Base-by-base conservation (phyloP, 2,797 vertebrate genomes). In the Bradypodion ventrale region DNA sequence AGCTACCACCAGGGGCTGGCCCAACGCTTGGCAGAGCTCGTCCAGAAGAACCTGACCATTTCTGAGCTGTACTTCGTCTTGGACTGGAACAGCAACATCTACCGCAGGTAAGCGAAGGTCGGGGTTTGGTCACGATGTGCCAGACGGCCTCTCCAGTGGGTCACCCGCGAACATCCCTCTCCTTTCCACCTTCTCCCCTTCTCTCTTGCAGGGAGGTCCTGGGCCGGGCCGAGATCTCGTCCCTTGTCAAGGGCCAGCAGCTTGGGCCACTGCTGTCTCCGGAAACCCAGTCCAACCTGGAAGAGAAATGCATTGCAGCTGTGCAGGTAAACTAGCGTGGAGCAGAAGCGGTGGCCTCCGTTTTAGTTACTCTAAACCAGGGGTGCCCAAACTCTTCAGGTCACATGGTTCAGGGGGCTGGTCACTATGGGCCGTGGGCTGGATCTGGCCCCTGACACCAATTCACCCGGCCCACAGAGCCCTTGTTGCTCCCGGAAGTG, bases 51-150 rank as follows among this genome's bases (percentile, higher is more conserved):
- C 73, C 94, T 98, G 78, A 92, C 95, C 32, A 96, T 97, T 85
- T 92, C 94, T 0, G 97, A 99, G 81, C 96, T 97, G 83, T 98
- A 98, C 95, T 96, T 96, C 0, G 96, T 98, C 82, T 93, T 99
- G 56, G 97, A 98, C 87, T 99, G 98, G 97, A 95, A 97, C 87
- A 95, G 97, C 94, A 98, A 98, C 86, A 94, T 97, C 66, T 98
- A 99, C 93, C 94, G 95, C 92, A 97, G 97, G 98, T 98, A 85
- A 90, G 90, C 25, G 29, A 25, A 16, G 16, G n/a, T n/a, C n/a
- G n/a, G n/a, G n/a, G n/a, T n/a, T n/a, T n/a, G n/a, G n/a, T n/a
- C n/a, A n/a, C n/a, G n/a, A n/a, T n/a, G n/a, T n/a, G n/a, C n/a
- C n/a, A n/a, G n/a, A n/a, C n/a, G n/a, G n/a, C n/a, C n/a, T n/a